Conservation (phyloP, 2,888 invertebrate species). For the Pristionchus exspectatus region DNA sequence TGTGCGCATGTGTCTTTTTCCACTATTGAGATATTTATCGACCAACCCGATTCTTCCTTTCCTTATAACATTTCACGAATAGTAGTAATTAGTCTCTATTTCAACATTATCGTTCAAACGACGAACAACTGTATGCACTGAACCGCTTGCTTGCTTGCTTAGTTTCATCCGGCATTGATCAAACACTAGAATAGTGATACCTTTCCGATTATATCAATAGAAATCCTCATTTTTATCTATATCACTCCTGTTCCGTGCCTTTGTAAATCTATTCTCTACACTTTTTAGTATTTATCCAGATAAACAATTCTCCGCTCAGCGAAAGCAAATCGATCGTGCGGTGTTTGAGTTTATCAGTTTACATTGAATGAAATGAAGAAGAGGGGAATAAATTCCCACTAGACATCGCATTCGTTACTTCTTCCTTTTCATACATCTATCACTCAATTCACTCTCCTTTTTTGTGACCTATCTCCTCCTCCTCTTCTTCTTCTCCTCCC, state of each 20-base stretch:
- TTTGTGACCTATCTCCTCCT: neutral
- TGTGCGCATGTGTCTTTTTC: constrained; percentile 13
- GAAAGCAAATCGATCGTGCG: neutral
- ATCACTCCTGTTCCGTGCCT: constrained; percentile 13
- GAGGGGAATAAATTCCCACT: constrained; percentile 1
- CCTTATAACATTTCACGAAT: constrained; percentile 27
- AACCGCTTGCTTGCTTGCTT: constrained; percentile 8
- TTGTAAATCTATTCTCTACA: neutral
- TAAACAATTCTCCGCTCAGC: neutral
- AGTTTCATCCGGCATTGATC: constrained; percentile 10
- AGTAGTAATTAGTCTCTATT: neutral
- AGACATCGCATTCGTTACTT: neutral
- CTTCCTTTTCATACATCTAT: constrained; percentile 14
- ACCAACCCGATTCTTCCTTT: constrained; percentile 44
- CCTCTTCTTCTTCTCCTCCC: neutral
- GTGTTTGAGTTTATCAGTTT: neutral
- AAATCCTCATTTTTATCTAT: neutral
- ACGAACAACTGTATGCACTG: constrained; percentile 45
- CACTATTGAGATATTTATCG: constrained; percentile 39
- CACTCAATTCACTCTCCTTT: constrained; percentile 13
- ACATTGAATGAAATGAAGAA: neutral
- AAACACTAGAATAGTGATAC: neutral
- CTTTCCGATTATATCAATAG: constrained; percentile 1
- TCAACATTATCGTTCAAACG: neutral
- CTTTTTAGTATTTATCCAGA: neutral